These are phyloP conservation scores for Spisula solida DNA, from an alignment of 2,888 invertebrate species.

Conservation along the genomic window DNA sequence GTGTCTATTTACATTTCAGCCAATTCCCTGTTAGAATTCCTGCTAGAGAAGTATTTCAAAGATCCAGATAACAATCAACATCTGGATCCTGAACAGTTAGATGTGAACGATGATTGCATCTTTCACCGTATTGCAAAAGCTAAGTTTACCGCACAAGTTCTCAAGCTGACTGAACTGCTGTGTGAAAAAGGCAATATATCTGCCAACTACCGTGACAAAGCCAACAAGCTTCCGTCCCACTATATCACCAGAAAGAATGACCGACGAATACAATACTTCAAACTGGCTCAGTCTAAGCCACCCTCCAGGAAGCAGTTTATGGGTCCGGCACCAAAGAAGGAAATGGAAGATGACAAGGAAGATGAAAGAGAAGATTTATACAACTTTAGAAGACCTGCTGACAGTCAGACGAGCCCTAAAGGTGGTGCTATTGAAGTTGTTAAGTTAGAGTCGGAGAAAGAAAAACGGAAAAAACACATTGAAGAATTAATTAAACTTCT, in stretches of 20 bases:
- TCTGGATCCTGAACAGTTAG: slow-evolving; percentile 71
- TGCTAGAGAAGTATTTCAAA: slow-evolving; percentile 71
- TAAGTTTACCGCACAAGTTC: slow-evolving; percentile 68
- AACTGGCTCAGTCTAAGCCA: slow-evolving; percentile 42
- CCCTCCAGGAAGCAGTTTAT: slow-evolving; percentile 32
- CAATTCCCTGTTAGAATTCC: slow-evolving; percentile 71
- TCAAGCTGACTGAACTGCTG: slow-evolving; percentile 75
- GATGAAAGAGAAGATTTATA: slow-evolving; percentile 45
- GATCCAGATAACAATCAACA: slow-evolving; percentile 69
- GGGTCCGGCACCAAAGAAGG: slow-evolving; percentile 4
- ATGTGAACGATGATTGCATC: slow-evolving; percentile 70
- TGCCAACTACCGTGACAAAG: slow-evolving; percentile 74
- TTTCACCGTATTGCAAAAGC: slow-evolving; percentile 74
- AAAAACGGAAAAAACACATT: slow-evolving; percentile 66
- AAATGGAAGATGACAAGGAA: neutral
- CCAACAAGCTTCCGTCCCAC: slow-evolving; percentile 76
- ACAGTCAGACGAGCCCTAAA: slow-evolving; percentile 28
- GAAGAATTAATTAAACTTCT: slow-evolving; percentile 68
- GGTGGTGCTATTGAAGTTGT: slow-evolving; percentile 48
- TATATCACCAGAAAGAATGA: slow-evolving; percentile 77
- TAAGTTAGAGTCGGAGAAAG: slow-evolving; percentile 53
- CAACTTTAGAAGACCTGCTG: slow-evolving; percentile 31
- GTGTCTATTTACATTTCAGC: slow-evolving; percentile 41
- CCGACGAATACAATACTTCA: slow-evolving; percentile 72
- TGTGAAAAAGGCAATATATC: slow-evolving; percentile 72